A percentile compares a stretch with the other conserved stretches of the same genome.
These are phyloP conservation scores for Lutjanus argentimaculatus DNA, from an alignment of 2,797 vertebrate genomes.

Conservation along the genomic window DNA sequence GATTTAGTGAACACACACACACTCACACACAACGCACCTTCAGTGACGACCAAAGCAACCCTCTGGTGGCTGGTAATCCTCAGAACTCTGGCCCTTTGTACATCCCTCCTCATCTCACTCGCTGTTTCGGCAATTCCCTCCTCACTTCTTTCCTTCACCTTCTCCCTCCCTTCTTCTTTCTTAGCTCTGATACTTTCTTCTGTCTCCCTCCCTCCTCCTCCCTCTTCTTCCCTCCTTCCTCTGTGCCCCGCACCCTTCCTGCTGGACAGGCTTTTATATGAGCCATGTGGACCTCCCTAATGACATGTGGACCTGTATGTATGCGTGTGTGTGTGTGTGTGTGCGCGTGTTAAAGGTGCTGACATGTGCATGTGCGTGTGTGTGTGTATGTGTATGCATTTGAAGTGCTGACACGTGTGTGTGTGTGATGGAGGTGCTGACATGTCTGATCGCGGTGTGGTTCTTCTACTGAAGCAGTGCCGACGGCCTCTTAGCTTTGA, in stretches of 20 bases:
- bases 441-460: slow-evolving; percentile 68
- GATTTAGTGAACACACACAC: slow-evolving; percentile 41
- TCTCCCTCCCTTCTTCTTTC: slow-evolving; percentile 14
- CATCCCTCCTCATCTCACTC: slow-evolving; percentile 25
- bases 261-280: slow-evolving; percentile 70
- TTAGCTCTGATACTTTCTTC: slow-evolving; percentile 6
- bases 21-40: slow-evolving; percentile 13
- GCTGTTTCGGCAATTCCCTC: slow-evolving; percentile 17
- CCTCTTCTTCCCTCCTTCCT: slow-evolving; percentile 31
- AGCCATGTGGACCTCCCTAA: slow-evolving; percentile 76
- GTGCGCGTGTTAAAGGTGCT: slow-evolving; percentile 51
- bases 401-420: slow-evolving; percentile 36
- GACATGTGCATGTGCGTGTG: slow-evolving; percentile 43
- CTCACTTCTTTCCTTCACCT: slow-evolving; percentile 21
- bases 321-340: slow-evolving; percentile 27
- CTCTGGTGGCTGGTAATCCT: slow-evolving; percentile 53
- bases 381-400: slow-evolving; percentile 22
- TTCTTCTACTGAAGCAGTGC: slow-evolving; percentile 69
- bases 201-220: slow-evolving; percentile 7
- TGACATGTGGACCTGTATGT: slow-evolving; percentile 60
- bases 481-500: slow-evolving; percentile 72
- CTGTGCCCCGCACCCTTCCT: slow-evolving; percentile 58
- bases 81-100: slow-evolving; percentile 38
- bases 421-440: slow-evolving; percentile 69
- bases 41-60: slow-evolving; percentile 28